Percentiles rank a stretch among this genome's conserved stretches.
Evolutionary conservation across 2,113 vertebrate species (phyloP).

Genomic region (Odocoileus virginianus): DNA sequence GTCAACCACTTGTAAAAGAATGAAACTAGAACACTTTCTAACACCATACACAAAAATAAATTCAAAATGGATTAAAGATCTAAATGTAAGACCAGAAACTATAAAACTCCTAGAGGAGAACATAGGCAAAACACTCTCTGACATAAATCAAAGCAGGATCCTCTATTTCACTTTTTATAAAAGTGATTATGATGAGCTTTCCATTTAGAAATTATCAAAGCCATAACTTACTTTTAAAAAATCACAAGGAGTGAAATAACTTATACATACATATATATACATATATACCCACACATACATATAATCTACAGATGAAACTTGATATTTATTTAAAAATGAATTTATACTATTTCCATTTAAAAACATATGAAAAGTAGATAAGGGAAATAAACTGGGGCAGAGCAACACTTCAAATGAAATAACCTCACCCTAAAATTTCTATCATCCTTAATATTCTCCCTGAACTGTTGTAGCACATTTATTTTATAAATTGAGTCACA

Average conservation of each 20-base stretch:
- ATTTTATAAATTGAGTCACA: slow-evolving; percentile 60
- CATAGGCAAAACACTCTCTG: no score
- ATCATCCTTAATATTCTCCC: slow-evolving; percentile 44
- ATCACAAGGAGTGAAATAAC: background rate
- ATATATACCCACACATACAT: background rate
- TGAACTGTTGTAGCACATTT: slow-evolving; percentile 10
- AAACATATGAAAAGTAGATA: slow-evolving; percentile 21
- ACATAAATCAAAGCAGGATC: no score
- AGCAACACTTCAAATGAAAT: slow-evolving; percentile 20
- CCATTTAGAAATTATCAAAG: slow-evolving; percentile 19
- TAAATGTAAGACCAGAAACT: no score
- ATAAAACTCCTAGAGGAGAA: no score
- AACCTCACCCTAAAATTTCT: slow-evolving; percentile 44
- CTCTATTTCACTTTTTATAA: background rate
- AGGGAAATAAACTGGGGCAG: slow-evolving; percentile 13
- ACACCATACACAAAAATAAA: no score
- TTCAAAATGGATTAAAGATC: no score
- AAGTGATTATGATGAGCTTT: background rate
- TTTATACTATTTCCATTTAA: slow-evolving; percentile 34
- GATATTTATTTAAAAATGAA: background rate
- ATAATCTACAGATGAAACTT: background rate
- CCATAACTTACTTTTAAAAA: background rate
- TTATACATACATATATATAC: background rate
- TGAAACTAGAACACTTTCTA: no score
- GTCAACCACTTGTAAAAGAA: no score